Base-by-base conservation (phyloP, 2,888 invertebrate species). In the Drosophila testacea region DNA sequence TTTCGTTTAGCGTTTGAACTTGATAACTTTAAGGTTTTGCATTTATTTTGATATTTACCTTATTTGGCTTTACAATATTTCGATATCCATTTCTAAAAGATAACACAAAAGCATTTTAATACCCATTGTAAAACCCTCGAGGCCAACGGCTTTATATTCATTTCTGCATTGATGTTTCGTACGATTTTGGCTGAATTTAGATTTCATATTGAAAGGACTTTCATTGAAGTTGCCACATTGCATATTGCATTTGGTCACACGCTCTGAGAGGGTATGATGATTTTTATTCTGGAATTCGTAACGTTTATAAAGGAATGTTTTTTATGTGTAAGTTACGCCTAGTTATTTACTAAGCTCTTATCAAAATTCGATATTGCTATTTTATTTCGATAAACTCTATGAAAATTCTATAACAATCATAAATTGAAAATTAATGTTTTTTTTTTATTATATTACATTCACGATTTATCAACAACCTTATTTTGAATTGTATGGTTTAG, bases 121-220 rank as follows among this genome's bases (percentile, higher is more conserved):
- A 44, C 44, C 39, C n/a, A 16, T 63, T 70, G 39, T 46, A 7
- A 27, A 30, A 13, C 5, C 9, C 28, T 27, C 6, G 22, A 39
- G 7, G 11, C 54, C 42, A 28, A 13, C 32, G 30, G 39, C 32
- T 56, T 56, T 69, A 10, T 51, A 32, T 56, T 38, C 11, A 38
- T 57, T 34, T 44, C 10, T 32, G 22, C 5, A 2, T 47, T 22
- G 22, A 32, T 48, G 34, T 16, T 34, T 51, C n/a, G 7, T n/a
- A n/a, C 22, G 22, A 22, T 22, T 51, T 22, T 34, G 63, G 2
- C 47, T 9, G 55, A 22, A 57, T 57, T 57, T 63, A 28, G 41
- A 62, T 63, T 63, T 42, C 41, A 38, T 47, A 51, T 62, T 34
- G 36, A 44, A 36, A 22, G 36, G 32, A 47, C 27, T 34, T 27